phyloP scores from a whole-genome alignment of 2,797 vertebrate species.

The Parotocinclus haroldoi region DNA sequence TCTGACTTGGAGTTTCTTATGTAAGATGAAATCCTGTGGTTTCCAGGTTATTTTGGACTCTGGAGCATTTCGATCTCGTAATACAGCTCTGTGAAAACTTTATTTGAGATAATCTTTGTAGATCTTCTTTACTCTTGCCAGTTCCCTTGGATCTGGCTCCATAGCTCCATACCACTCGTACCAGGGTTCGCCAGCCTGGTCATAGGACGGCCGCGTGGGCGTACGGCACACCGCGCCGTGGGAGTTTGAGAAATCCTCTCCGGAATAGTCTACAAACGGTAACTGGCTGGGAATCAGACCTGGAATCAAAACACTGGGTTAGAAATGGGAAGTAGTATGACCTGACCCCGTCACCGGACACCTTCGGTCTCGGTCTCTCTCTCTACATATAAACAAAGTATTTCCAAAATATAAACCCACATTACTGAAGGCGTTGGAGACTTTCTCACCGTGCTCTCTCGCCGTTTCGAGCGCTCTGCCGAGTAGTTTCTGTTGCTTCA shows the following conservation, averaged over 20 bases:
- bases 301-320: constrained; percentile 46
- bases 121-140: constrained; percentile 71
- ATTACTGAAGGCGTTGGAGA: too few relatives aligned
- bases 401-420: too few relatives aligned
- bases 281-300: constrained; percentile 76
- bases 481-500: constrained; percentile 81
- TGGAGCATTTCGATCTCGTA: too few relatives aligned
- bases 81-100: too few relatives aligned
- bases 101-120: constrained; percentile 78
- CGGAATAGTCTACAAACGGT: constrained; percentile 68
- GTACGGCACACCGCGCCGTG: constrained; percentile 81
- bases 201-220: constrained; percentile 57
- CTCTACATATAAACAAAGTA: too few relatives aligned
- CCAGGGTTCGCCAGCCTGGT: constrained; percentile 65
- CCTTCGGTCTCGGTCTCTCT: too few relatives aligned
- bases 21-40: too few relatives aligned
- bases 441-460: constrained; percentile 72
- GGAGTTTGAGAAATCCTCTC: constrained; percentile 72
- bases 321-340: not conserved
- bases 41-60: too few relatives aligned
- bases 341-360: too few relatives aligned
- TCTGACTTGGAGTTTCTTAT: too few relatives aligned
- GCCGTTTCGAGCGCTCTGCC: constrained; percentile 71
- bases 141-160: constrained; percentile 66
- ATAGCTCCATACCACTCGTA: constrained; percentile 83